Evolutionary conservation across 2,797 vertebrate species (phyloP).

Genomic region (Tadarida brasiliensis): DNA sequence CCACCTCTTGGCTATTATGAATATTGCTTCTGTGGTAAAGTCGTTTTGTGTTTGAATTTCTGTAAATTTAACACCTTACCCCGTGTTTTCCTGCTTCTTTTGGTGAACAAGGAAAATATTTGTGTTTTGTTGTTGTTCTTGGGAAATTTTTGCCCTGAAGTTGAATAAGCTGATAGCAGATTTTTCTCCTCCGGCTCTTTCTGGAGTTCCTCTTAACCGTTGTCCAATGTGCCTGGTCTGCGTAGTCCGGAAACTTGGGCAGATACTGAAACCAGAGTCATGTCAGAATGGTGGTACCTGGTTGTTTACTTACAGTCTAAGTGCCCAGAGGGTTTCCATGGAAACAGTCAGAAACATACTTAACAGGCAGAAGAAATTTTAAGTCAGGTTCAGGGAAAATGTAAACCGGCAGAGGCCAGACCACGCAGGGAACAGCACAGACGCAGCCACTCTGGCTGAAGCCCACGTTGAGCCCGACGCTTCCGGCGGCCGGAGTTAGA

Average conservation of each 20-base stretch:
- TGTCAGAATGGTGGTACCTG: not conserved
- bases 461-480: too few species aligned
- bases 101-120: not conserved
- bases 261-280: not conserved
- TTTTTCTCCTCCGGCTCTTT: not conserved
- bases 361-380: not conserved
- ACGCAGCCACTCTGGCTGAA: rapidly evolving
- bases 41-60: not conserved
- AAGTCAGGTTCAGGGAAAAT: not conserved
- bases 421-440: rapidly evolving
- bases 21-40: not conserved
- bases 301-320: not conserved
- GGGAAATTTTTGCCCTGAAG: not conserved
- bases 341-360: not conserved
- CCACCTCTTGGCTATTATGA: not conserved
- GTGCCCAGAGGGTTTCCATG: not conserved
- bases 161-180: too few species aligned
- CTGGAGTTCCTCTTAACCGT: not conserved
- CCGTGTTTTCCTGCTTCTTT: not conserved
- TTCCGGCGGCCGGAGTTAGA: not conserved
- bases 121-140: not conserved
- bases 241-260: not conserved
- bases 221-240: not conserved
- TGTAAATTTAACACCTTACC: not conserved
- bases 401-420: not conserved